Evolutionary conservation across 2,113 vertebrate species (phyloP), one percentile per base, ranked within the genome.

Genomic region (Eulemur rufifrons): DNA sequence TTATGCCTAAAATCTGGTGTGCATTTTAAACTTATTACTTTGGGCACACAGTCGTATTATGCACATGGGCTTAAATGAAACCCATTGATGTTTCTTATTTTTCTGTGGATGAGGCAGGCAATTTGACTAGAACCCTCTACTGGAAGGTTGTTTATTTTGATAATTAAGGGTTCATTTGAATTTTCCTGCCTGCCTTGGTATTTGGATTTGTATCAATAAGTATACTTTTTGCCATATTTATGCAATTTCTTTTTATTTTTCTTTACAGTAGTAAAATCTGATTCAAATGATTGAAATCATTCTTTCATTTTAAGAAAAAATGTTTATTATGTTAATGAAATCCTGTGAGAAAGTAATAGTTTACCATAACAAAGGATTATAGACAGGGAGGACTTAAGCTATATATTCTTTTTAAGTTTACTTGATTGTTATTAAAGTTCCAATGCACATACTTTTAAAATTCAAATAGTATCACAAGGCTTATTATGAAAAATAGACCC

Each of bases 201-300:
- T 93, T 93, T 88, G 69, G 25, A 71, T 89, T 93, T 93, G 13
- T 81, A 54, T 68, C 9, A 68, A 8, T 91, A 82, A 47, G 15
- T 82, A 50, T 6, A 85, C 47, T 37, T 92, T 78, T 85, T 76
- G 45, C 25, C 25, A 85, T 15, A 85, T 92, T 85, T 90, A 39
- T 90, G 4, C 85, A 66, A 61, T 74, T 91, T 92, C 32, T 81
- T 21, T 81, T 91, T 92, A n/a, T 64, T 86, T 97, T 94, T 93
- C 32, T 95, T 96, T 81, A 56, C 13, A 71, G 42, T 45, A 74
- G 42, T 94, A 73, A 91, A 80, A 78, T 64, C 21, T 61, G n/a
- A 64, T 83, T 78, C 69, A 74, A 93, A 54, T 54, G n/a, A 64
- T 86, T 82, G 74, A 74, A 94, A 47, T 69, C 21, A 76, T 91